Evolutionary conservation across 2,888 invertebrate species (phyloP).

Genomic region (Nebria salina): DNA sequence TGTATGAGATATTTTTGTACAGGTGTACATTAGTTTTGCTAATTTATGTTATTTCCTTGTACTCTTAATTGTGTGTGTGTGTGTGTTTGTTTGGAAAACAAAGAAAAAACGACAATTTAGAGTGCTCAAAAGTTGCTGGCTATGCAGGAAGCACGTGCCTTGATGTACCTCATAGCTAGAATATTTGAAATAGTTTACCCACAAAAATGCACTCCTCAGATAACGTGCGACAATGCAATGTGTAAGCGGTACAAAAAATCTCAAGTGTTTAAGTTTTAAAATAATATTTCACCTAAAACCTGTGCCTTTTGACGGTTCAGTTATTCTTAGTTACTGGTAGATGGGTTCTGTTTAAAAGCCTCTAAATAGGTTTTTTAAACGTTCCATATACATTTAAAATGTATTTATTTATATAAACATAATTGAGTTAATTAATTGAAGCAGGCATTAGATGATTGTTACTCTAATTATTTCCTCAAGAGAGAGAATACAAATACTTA

Average conservation of each 20-base stretch:
- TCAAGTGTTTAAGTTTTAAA: too few species aligned
- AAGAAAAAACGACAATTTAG: background rate
- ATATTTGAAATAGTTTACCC: background rate
- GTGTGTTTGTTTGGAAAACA: conserved; percentile 6
- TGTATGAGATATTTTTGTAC: too few species aligned
- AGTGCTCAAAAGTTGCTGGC: background rate
- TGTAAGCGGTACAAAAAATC: background rate
- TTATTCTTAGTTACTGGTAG: too few species aligned
- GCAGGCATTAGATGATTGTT: background rate
- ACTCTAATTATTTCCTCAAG: background rate
- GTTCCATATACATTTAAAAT: too few species aligned
- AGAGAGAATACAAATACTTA: background rate
- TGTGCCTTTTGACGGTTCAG: too few species aligned
- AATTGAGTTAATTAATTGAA: background rate
- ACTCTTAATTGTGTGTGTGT: conserved; percentile 9
- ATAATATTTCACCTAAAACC: too few species aligned
- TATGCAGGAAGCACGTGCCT: background rate
- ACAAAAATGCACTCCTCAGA: background rate
- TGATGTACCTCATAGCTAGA: background rate
- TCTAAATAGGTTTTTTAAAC: too few species aligned
- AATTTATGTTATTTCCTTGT: background rate
- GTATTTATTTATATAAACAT: background rate
- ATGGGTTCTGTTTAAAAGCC: too few species aligned
- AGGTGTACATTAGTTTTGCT: too few species aligned
- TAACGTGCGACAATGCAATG: background rate